Conservation (phyloP, 2,888 invertebrate species). For the Clostera curtula region DNA sequence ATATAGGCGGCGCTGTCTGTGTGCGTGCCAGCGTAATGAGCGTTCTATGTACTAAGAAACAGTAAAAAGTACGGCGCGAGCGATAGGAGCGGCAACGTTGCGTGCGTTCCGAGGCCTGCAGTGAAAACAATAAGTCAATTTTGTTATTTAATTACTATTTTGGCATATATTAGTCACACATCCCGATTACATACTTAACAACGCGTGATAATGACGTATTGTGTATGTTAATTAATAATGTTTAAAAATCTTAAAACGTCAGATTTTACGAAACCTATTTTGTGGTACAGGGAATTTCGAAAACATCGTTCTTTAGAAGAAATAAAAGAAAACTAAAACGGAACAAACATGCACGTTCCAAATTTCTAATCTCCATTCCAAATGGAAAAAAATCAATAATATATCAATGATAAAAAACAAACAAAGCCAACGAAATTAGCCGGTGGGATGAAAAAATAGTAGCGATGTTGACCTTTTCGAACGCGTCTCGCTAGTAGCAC, state of each 20-base stretch:
- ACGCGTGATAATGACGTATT: too few relatives aligned
- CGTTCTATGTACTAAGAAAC: conserved; percentile 75
- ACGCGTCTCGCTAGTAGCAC: conserved; percentile 63
- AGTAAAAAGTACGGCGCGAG: conserved; percentile 77
- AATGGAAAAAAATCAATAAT: conserved; percentile 31
- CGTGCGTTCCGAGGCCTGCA: conserved; percentile 58
- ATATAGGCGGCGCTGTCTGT: conserved; percentile 44
- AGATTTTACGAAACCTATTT: too few relatives aligned
- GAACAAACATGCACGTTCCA: conserved; percentile 9
- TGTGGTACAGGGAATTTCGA: too few relatives aligned
- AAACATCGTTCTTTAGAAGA: too few relatives aligned
- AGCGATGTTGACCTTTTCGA: conserved; percentile 71
- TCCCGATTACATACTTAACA: too few relatives aligned
- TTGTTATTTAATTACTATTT: conserved; percentile 31
- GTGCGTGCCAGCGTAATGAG: conserved; percentile 65
- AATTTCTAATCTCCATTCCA: conserved; percentile 20
- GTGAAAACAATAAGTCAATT: conserved; percentile 69
- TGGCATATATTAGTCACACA: conserved; percentile 41
- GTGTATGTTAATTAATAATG: too few relatives aligned
- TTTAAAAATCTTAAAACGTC: too few relatives aligned
- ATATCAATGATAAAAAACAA: conserved; percentile 42
- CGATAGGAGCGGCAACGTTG: conserved; percentile 64
- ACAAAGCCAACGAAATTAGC: conserved; percentile 56
- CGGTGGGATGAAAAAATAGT: conserved; percentile 57
- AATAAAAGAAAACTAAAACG: too few relatives aligned